Evolutionary conservation across 53 echinoderm and acorn worm species (phyloP), one percentile per base, ranked within the genome.

Genomic region (Echinometra lucunter): DNA sequence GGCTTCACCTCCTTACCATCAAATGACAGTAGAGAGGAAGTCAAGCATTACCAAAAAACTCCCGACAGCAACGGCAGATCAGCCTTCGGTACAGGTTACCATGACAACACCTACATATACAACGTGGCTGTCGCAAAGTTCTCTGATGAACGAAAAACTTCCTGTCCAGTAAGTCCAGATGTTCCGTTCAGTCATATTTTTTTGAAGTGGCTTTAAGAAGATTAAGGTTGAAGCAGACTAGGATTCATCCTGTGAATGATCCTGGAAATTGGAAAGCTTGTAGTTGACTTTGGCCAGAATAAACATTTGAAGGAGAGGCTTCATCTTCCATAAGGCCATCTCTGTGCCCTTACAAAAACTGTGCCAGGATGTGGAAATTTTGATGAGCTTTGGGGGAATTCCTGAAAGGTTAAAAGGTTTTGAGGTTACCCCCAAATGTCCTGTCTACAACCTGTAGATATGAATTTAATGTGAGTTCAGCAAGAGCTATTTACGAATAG

Each of bases 261-360:
- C 35, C 89, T 89, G 89, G 89, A 89, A 89, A 89, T 89, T 58
- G 89, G 89, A 38, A 60, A 60, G 89, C 30, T 56, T 89, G 89
- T 89, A 38, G 85, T 85, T 85, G 85, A 49, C 49, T 85, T 85
- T 85, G 85, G 49, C 30, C 85, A 49, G 53, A 28, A 28, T 85
- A 45, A 85, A 85, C 49, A 85, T 85, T 85, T 85, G 85, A 85
- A n/a, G 42, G 44, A 82, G 49, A 49, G n/a, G 30, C 44, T 85
- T 85, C 10, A 85, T 19, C 42, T 21, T 42, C 38, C 78, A 78
- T 78, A 19, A 85, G 28, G 30, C 85, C 19, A 12, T 49, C 47
- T 85, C 30, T n/a, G 30, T 85, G 85, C 85, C 85, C 85, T 85
- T 45, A n/a, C 47, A 78, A 85, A n/a, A 47, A 85, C 16, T 25